A percentile compares a stretch with the other conserved stretches of the same genome.
phyloP scores from a whole-genome alignment of 2,113 vertebrate genomes.

The Atlantisia rogersi region DNA sequence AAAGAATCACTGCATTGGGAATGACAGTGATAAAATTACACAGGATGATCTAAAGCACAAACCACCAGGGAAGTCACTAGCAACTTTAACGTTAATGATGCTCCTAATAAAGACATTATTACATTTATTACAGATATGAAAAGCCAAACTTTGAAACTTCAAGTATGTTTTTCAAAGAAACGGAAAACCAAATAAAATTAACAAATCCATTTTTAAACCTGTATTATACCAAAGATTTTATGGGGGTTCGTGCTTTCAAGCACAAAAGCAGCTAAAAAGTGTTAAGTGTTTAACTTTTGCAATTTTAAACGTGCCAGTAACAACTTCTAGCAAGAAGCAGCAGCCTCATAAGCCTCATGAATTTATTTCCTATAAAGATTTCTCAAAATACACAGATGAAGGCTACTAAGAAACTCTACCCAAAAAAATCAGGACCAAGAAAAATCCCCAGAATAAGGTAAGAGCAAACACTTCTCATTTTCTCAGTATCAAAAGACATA shows the following conservation, averaged over 20 bases:
- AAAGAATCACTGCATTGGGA: neutral
- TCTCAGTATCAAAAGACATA: neutral
- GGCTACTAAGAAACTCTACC: neutral
- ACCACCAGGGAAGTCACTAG: neutral
- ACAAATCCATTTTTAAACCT: neutral
- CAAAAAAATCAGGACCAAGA: neutral
- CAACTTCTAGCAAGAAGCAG: neutral
- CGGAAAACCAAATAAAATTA: neutral
- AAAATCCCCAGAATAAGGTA: neutral
- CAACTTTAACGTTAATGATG: neutral
- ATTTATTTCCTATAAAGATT: neutral
- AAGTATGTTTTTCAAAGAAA: neutral
- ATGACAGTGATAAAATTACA: neutral
- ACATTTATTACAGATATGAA: neutral
- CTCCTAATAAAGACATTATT: neutral
- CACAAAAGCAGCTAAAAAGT: neutral
- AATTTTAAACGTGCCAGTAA: neutral
- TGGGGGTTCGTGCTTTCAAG: neutral
- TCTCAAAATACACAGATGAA: neutral
- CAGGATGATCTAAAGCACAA: neutral
- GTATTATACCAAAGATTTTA: neutral
- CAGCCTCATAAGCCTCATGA: neutral
- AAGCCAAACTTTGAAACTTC: neutral
- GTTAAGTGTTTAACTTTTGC: neutral
- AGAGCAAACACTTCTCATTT: neutral